Evolutionary conservation across 1,140 invertebrate species (phyloP).

Genomic region (Dysdera silvatica): DNA sequence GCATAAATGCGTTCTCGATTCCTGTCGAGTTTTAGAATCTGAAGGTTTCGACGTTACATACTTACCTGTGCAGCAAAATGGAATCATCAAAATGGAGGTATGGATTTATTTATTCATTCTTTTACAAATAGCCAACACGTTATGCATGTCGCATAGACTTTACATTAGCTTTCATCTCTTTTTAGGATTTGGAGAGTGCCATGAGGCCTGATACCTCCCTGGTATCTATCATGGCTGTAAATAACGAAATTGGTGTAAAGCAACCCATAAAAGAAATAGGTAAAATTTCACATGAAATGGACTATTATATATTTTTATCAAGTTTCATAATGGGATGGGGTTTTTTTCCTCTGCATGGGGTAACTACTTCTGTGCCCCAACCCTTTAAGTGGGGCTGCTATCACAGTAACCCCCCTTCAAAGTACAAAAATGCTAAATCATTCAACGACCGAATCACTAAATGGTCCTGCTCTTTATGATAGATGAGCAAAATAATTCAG

Average conservation of each 20-base stretch:
- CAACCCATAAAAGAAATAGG: conserved; percentile 93
- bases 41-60: conserved; percentile 97
- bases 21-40: conserved; percentile 84
- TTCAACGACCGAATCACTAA: too few relatives aligned
- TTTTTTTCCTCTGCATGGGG: too few relatives aligned
- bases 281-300: conserved; percentile 27
- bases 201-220: conserved; percentile 86
- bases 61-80: conserved; percentile 81
- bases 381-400: too few relatives aligned
- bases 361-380: too few relatives aligned
- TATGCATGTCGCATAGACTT: too few relatives aligned
- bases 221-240: conserved; percentile 95
- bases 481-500: too few relatives aligned
- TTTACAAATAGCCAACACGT: too few relatives aligned
- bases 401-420: too few relatives aligned
- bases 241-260: conserved; percentile 98
- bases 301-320: neutral
- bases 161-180: neutral
- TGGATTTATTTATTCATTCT: too few relatives aligned
- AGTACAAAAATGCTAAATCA: too few relatives aligned
- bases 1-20: conserved; percentile 99
- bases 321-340: neutral
- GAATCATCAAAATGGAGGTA: conserved; percentile 69
- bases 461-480: too few relatives aligned
- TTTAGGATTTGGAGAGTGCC: conserved; percentile 60